Conservation (phyloP, 2,888 invertebrate species). For the Bombylius major region DNA sequence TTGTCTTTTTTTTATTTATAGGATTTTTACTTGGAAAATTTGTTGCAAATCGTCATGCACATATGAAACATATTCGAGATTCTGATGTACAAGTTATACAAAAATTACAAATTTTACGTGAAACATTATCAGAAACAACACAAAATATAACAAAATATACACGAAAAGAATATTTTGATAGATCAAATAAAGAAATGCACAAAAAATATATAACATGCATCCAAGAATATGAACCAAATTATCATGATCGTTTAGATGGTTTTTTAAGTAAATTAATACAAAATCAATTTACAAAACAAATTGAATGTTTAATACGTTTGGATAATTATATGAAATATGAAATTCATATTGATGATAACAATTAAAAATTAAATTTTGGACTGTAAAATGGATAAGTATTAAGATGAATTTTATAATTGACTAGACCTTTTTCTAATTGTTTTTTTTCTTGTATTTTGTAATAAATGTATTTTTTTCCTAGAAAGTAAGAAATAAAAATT, state of each 20-base stretch:
- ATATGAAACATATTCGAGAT: too few species aligned
- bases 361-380: too few species aligned
- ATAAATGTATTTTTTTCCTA: too few species aligned
- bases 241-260: conserved; percentile 27
- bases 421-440: too few species aligned
- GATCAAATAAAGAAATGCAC: conserved; percentile 28
- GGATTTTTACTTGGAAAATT: conserved; percentile 36
- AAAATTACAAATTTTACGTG: not conserved
- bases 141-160: not conserved
- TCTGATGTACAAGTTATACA: conserved; percentile 4
- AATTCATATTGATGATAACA: too few species aligned
- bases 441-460: too few species aligned
- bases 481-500: too few species aligned
- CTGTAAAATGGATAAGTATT: too few species aligned
- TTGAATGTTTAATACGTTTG: conserved; percentile 20
- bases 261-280: conserved; percentile 26
- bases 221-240: conserved; percentile 31
- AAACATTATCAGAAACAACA: conserved; percentile 20
- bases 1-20: conserved; percentile 13
- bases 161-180: not conserved
- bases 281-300: conserved; percentile 29
- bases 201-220: conserved; percentile 33
- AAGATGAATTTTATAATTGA: too few species aligned
- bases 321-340: not conserved
- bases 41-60: conserved; percentile 28